Percentiles rank a stretch among this genome's conserved stretches.
Conservation (phyloP, 2,888 invertebrate species). For the Oxystoma pomonae region DNA sequence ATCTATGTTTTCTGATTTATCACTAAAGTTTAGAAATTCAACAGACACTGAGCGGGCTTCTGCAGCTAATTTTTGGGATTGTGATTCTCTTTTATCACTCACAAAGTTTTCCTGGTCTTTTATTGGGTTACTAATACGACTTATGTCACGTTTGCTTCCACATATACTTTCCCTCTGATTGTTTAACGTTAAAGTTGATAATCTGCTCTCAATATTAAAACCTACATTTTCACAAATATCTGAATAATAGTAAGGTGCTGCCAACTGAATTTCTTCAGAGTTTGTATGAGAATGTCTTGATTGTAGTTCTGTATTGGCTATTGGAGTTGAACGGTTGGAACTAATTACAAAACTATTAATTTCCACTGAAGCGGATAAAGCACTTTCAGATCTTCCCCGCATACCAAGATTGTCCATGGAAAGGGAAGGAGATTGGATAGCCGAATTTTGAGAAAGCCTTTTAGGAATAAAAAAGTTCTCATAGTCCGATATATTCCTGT, state of each 20-base stretch:
- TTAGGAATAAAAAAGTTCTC: slow-evolving; percentile 39
- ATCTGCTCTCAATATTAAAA: slow-evolving; percentile 33
- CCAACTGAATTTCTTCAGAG: neutral
- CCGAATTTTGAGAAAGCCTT: slow-evolving; percentile 4
- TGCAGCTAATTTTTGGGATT: slow-evolving; percentile 53
- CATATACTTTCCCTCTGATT: slow-evolving; percentile 66
- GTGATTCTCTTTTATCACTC: slow-evolving; percentile 32
- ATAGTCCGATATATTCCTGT: slow-evolving; percentile 30
- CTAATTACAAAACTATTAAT: slow-evolving; percentile 37
- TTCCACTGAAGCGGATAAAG: slow-evolving; percentile 39
- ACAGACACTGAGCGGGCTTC: slow-evolving; percentile 61
- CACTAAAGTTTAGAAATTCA: slow-evolving; percentile 62
- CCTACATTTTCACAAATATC: slow-evolving; percentile 55
- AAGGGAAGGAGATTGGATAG: slow-evolving; percentile 7
- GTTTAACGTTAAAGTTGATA: slow-evolving; percentile 52
- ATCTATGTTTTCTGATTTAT: slow-evolving; percentile 62
- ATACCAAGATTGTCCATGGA: slow-evolving; percentile 34
- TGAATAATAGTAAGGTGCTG: slow-evolving; percentile 82
- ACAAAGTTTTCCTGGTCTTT: slow-evolving; percentile 41
- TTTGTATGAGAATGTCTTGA: slow-evolving; percentile 29
- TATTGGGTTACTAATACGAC: slow-evolving; percentile 70
- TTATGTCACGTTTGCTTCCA: slow-evolving; percentile 62
- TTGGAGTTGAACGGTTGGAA: slow-evolving; percentile 39
- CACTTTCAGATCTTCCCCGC: slow-evolving; percentile 38
- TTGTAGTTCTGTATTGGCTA: slow-evolving; percentile 33